Conservation (phyloP, 2,113 vertebrate genomes). For the Shinisaurus crocodilurus region DNA sequence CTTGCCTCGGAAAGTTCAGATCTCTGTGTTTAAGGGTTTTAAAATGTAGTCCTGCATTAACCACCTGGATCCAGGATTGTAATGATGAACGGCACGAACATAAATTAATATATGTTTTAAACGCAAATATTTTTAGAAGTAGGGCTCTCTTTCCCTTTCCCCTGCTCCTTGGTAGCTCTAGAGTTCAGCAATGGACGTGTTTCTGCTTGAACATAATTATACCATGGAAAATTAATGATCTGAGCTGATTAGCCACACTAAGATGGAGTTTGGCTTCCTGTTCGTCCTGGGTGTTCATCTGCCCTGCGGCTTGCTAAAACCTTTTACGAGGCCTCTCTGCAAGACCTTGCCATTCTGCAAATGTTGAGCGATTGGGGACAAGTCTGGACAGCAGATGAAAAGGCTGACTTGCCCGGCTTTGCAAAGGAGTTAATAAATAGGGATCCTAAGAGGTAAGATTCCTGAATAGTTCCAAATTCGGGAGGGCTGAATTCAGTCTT, state of each 20-base stretch:
- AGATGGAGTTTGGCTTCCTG: slow-evolving; percentile 46
- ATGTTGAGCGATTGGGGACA: slow-evolving; percentile 47
- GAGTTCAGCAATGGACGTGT: slow-evolving; percentile 54
- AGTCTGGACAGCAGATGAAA: slow-evolving; percentile 62
- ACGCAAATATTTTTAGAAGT: neutral
- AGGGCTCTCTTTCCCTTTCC: slow-evolving; percentile 11
- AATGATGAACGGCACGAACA: neutral
- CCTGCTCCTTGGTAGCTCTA: neutral
- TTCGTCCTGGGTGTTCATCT: slow-evolving; percentile 58
- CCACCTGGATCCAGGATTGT: neutral
- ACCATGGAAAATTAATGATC: slow-evolving; percentile 57
- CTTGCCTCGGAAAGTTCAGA: neutral
- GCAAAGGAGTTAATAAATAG: neutral
- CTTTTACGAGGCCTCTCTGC: slow-evolving; percentile 33
- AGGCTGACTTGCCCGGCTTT: slow-evolving; percentile 27
- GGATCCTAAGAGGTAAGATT: slow-evolving; percentile 26
- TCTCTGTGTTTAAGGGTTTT: neutral
- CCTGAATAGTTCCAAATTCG: slow-evolving; percentile 3
- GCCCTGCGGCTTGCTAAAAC: slow-evolving; percentile 46
- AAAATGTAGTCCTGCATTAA: neutral
- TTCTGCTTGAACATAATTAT: slow-evolving; percentile 66
- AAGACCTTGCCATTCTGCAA: slow-evolving; percentile 42
- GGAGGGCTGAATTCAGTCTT: slow-evolving; percentile 1
- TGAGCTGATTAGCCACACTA: slow-evolving; percentile 57
- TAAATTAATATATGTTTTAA: neutral